phyloP scores from a whole-genome alignment of 1,140 invertebrate species.

The Doryteuthis pealeii region DNA sequence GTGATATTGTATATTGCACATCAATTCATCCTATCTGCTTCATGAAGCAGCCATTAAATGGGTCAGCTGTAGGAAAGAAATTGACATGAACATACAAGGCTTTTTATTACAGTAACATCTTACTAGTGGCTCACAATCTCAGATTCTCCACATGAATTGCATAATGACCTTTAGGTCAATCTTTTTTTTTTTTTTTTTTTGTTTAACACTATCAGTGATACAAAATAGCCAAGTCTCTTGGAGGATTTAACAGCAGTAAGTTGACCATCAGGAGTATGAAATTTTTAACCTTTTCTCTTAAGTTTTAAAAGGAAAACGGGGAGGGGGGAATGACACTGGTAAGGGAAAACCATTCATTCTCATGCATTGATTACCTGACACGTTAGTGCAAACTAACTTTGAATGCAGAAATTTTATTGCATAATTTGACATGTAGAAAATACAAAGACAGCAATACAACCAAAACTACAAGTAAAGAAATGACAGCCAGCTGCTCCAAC shows the following conservation, averaged over 20 bases:
- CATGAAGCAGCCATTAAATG: neutral
- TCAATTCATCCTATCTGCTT: too few species aligned
- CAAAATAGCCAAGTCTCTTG: constrained; percentile 1
- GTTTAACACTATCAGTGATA: too few species aligned
- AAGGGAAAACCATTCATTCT: constrained; percentile 10
- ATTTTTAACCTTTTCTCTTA: neutral
- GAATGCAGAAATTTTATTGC: constrained; percentile 15
- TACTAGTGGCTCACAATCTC: constrained; percentile 5
- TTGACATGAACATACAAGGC: neutral
- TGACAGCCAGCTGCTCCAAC: constrained; percentile 6
- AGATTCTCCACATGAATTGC: neutral
- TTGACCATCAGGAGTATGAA: constrained; percentile 5
- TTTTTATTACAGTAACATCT: constrained; percentile 6
- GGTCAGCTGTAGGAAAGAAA: neutral
- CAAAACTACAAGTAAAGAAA: neutral
- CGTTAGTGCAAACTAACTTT: constrained; percentile 16
- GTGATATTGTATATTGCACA: too few species aligned
- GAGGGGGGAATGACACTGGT: neutral
- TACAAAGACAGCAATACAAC: constrained; percentile 13
- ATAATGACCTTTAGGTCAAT: neutral
- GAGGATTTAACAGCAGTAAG: constrained; percentile 9
- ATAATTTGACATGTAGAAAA: constrained; percentile 17
- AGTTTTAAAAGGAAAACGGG: too few species aligned
- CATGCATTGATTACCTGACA: constrained; percentile 11
- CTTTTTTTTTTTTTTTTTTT: neutral